A percentile compares a stretch with the other conserved stretches of the same genome.
Evolutionary conservation across 2,797 vertebrate species (phyloP).

Genomic region (Phrynocephalus forsythii): DNA sequence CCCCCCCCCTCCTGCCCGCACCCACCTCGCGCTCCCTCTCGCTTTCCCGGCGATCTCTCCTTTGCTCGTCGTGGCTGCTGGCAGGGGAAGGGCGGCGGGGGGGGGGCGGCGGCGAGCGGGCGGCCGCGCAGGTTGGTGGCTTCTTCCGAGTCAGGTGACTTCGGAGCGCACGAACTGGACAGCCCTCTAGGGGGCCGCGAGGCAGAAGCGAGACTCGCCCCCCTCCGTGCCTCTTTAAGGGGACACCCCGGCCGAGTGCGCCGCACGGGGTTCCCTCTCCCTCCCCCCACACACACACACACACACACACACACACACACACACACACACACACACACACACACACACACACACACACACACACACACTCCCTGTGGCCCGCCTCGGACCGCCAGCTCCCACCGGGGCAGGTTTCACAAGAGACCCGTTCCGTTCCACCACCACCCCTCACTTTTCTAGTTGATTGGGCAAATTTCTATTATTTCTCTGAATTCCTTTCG

Average conservation of each 20-base stretch:
- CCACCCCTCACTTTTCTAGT: too few species aligned
- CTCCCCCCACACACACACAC: too few species aligned
- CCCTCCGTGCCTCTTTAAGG: constrained; percentile 43
- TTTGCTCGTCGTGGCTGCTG: constrained; percentile 38
- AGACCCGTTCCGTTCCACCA: too few species aligned
- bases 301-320: too few species aligned
- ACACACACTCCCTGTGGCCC: not conserved
- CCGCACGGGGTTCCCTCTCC: not conserved
- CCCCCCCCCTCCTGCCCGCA: constrained; percentile 26
- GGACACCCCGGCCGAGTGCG: not conserved
- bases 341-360: too few species aligned
- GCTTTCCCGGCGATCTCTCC: constrained; percentile 21
- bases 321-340: too few species aligned
- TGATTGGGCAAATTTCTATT: not conserved
- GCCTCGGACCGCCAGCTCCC: not conserved
- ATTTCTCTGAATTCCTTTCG: not conserved
- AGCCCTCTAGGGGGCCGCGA: constrained; percentile 53
- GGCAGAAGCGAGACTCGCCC: constrained; percentile 54
- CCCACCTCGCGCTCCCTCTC: constrained; percentile 16
- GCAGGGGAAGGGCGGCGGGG: constrained; percentile 48
- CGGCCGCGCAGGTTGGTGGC: constrained; percentile 57
- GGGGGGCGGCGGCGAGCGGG: too few species aligned
- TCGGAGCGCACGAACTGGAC: constrained; percentile 72
- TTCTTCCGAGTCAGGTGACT: constrained; percentile 81
- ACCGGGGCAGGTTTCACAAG: not conserved